Evolutionary conservation across 2,888 invertebrate genomes (phyloP).

Genomic region (Orthosia gothica): DNA sequence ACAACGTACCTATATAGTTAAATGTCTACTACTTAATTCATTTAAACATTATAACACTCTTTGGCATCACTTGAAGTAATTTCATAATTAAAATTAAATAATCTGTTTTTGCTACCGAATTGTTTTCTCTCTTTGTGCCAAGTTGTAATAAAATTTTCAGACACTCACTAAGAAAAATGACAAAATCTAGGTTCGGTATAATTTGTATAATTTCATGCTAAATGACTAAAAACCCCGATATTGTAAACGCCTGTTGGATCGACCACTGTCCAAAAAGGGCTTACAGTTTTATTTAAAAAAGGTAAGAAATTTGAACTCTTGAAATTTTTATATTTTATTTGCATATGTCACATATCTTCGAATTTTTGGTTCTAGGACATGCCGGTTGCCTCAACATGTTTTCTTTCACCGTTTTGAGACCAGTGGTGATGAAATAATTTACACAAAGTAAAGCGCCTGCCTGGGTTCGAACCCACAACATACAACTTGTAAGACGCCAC

Average conservation of each 20-base stretch:
- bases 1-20: background rate
- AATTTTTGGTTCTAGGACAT: too few species aligned
- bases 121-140: conserved; percentile 26
- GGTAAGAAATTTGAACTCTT: too few species aligned
- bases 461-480: too few species aligned
- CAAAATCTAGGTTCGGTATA: conserved; percentile 66
- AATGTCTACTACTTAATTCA: background rate
- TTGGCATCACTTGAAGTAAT: background rate
- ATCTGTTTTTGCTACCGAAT: conserved; percentile 27
- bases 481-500: too few species aligned
- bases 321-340: too few species aligned
- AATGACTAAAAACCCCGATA: conserved; percentile 43
- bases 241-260: background rate
- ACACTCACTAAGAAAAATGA: conserved; percentile 75
- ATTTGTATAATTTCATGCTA: conserved; percentile 68
- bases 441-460: too few species aligned
- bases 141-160: conserved; percentile 61
- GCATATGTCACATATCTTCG: too few species aligned
- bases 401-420: too few species aligned
- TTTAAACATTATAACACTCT: background rate
- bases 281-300: too few species aligned
- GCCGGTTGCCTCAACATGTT: too few species aligned
- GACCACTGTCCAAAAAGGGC: too few species aligned
- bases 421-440: too few species aligned
- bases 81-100: conserved; percentile 29